Evolutionary conservation across 1,140 invertebrate species (phyloP), one percentile per base, ranked within the genome.

Genomic region (Goniozus legneri): DNA sequence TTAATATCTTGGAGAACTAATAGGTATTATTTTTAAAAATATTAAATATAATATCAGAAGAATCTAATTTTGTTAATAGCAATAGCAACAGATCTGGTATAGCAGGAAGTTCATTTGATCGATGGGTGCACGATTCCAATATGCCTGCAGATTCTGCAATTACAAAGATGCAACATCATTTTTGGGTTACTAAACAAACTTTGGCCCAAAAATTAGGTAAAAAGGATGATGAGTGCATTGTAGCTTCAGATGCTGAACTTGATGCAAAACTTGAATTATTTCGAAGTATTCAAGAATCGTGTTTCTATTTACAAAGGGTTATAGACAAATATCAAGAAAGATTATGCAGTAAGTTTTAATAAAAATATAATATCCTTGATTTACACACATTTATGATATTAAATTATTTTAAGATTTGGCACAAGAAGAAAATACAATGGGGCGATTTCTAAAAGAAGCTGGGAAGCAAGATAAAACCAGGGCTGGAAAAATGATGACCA

Each of bases 261-360:
- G 97, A 99, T 79, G 89, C 96, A 2, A 99, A 98, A 79, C 79
- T 99, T 37, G 95, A 98, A 79, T 79, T 97, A 7, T 98, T 97
- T 77, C 88, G 88, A 69, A 96, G 95, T 54, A 94, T 99, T 67
- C 88, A 95, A 67, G 87, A 92, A 52, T 96, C 92, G 42, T 97
- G 91, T 61, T 80, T 83, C 54, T 85, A 92, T 55, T 81, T 99
- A 53, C 86, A 97, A 71, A 82, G 88, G 71, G 84, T 95, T 36
- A 88, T 98, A 54, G 93, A 97, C 70, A 85, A 87, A 70, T 98
- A 97, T 73, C 93, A 97, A 74, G 93, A 98, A 67, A 80, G 90
- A 62, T 69, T 97, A 36, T 95, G 91, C 77, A 85, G 92, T 84
- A 77, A 79, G 77, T 75, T 34, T 47, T 16, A 16, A 45, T 38